Percentiles rank a stretch among this genome's conserved stretches.
phyloP scores from a whole-genome alignment of 2,113 vertebrate species.

The Microcebus lehilahytsara region DNA sequence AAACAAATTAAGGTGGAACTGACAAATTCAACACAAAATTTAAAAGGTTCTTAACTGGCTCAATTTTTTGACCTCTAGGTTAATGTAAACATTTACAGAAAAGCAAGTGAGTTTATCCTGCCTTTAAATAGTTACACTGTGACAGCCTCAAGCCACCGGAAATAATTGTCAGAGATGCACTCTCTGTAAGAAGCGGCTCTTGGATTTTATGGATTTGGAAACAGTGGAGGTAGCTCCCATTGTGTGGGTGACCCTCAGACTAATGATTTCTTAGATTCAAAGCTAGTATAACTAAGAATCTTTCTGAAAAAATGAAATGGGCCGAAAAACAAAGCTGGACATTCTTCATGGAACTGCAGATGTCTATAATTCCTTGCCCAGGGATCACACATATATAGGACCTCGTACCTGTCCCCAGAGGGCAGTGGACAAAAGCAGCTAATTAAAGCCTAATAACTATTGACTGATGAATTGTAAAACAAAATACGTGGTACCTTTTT shows the following conservation, averaged over 20 bases:
- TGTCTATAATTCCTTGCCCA: not conserved
- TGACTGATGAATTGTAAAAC: not conserved
- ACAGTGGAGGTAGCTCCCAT: not conserved
- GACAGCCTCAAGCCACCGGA: not conserved
- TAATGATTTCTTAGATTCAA: not conserved
- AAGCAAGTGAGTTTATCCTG: not conserved
- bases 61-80: not conserved
- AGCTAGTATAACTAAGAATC: not conserved
- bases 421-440: not conserved
- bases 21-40: not conserved
- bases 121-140: not conserved
- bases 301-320: not conserved
- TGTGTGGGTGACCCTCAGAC: not conserved
- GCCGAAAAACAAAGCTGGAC: not conserved
- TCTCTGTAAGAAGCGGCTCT: not conserved
- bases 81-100: not conserved
- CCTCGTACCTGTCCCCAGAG: not conserved
- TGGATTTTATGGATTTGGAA: not conserved
- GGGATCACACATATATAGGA: not conserved
- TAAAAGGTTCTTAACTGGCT: not conserved
- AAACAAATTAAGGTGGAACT: not conserved
- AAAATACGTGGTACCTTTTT: slow-evolving; percentile 82
- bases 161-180: not conserved
- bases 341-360: not conserved
- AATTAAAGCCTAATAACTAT: not conserved